Evolutionary conservation across 1,140 invertebrate genomes (phyloP).

Genomic region (Drosophila jambulina): DNA sequence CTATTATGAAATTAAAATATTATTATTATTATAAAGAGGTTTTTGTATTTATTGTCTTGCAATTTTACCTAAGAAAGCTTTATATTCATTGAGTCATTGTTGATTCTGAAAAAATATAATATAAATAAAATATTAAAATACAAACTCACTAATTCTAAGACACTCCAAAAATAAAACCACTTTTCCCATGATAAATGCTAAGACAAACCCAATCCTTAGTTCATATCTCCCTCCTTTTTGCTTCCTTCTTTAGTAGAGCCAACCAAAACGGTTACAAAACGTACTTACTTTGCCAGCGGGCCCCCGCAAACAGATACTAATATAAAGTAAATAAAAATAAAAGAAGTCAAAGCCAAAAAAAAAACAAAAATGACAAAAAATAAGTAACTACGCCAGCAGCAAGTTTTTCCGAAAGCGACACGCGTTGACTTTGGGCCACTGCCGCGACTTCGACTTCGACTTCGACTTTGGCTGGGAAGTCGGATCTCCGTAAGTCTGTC

Average conservation of each 20-base stretch:
- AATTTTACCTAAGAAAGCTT: too few species aligned
- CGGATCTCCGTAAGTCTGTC: slow-evolving; percentile 20
- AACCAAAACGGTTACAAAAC: slow-evolving; percentile 52
- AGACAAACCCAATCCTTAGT: slow-evolving; percentile 14
- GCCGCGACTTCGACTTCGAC: slow-evolving; percentile 12
- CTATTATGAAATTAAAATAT: too few species aligned
- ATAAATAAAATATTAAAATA: too few species aligned
- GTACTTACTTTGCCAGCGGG: slow-evolving; percentile 57
- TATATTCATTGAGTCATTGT: too few species aligned
- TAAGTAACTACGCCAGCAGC: slow-evolving; percentile 44
- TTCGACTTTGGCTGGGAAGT: slow-evolving; percentile 12
- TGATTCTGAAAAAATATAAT: too few species aligned
- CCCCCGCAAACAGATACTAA: slow-evolving; percentile 62
- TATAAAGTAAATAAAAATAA: slow-evolving; percentile 64
- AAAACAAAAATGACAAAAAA: slow-evolving; percentile 18
- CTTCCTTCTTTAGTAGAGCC: not conserved
- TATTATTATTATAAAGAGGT: too few species aligned
- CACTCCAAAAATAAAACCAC: not conserved
- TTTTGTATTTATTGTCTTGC: too few species aligned
- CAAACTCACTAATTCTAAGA: not conserved
- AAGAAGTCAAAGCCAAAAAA: slow-evolving; percentile 31
- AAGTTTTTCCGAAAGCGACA: slow-evolving; percentile 74
- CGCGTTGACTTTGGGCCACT: slow-evolving; percentile 71
- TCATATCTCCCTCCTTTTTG: not conserved
- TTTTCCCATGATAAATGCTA: slow-evolving; percentile 4